Evolutionary conservation across 2,888 invertebrate species (phyloP).

Genomic region (Catocala nupta): DNA sequence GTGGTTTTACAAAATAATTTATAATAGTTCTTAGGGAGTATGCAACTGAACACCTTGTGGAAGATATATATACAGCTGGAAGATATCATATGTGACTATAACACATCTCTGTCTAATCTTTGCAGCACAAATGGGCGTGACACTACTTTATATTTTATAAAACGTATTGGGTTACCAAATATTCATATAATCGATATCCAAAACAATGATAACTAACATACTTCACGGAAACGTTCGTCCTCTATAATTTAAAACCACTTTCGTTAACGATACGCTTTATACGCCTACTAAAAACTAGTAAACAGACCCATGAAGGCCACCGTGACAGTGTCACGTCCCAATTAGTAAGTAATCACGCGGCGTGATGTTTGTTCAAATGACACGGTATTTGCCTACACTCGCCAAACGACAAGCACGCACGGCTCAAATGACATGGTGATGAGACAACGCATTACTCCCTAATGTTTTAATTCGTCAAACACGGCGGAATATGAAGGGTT

Average conservation of each 20-base stretch:
- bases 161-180: too few species aligned
- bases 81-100: too few species aligned
- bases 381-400: slow-evolving; percentile 18
- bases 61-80: too few species aligned
- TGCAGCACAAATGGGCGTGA: too few species aligned
- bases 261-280: slow-evolving; percentile 5
- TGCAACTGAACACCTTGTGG: too few species aligned
- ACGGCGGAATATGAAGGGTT: background rate
- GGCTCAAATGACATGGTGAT: slow-evolving; percentile 16
- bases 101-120: too few species aligned
- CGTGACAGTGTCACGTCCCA: slow-evolving; percentile 34
- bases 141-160: too few species aligned
- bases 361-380: slow-evolving; percentile 29
- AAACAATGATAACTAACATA: too few species aligned
- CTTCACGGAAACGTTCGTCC: too few species aligned
- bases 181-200: too few species aligned
- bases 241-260: background rate
- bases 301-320: slow-evolving; percentile 10
- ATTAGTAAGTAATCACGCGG: slow-evolving; percentile 33
- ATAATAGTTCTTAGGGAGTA: too few species aligned
- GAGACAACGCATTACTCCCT: slow-evolving; percentile 17
- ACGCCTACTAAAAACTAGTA: slow-evolving; percentile 13
- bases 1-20: too few species aligned
- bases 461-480: slow-evolving; percentile 17
- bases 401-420: slow-evolving; percentile 17